These are phyloP conservation scores for Caenorhabditis latens DNA, from an alignment of 1,140 invertebrate species.

Conservation along the genomic window DNA sequence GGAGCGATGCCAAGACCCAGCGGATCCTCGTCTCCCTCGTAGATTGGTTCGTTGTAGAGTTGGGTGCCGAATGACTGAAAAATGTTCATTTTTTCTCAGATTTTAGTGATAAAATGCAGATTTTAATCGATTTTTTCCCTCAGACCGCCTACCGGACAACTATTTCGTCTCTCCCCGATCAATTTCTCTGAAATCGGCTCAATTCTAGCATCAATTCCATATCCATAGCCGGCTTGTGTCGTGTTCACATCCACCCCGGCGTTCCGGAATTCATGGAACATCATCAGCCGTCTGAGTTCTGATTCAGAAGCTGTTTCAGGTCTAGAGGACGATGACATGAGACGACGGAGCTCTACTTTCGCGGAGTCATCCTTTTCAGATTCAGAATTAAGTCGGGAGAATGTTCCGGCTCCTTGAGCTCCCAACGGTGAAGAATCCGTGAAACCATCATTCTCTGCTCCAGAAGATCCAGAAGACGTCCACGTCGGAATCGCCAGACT, in stretches of 20 bases:
- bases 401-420: too few relatives aligned
- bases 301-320: not conserved
- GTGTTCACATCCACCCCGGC: conserved; percentile 31
- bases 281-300: not conserved
- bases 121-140: not conserved
- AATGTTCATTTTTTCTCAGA: not conserved
- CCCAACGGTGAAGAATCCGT: too few relatives aligned
- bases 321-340: too few relatives aligned
- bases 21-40: conserved; percentile 73
- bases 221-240: not conserved
- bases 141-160: conserved; percentile 7
- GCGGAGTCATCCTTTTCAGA: too few relatives aligned
- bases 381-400: too few relatives aligned
- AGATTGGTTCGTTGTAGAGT: conserved; percentile 75
- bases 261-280: not conserved
- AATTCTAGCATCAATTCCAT: conserved; percentile 1
- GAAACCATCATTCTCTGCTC: too few relatives aligned
- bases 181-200: not conserved
- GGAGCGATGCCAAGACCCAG: not conserved
- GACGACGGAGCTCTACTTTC: too few relatives aligned
- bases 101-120: too few relatives aligned
- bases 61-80: conserved; percentile 66
- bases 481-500: not conserved
- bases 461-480: not conserved
- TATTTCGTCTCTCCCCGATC: not conserved